Percentiles rank a stretch among this genome's conserved stretches.
phyloP scores from a whole-genome alignment of 2,113 vertebrate species.

The Poecile atricapillus region DNA sequence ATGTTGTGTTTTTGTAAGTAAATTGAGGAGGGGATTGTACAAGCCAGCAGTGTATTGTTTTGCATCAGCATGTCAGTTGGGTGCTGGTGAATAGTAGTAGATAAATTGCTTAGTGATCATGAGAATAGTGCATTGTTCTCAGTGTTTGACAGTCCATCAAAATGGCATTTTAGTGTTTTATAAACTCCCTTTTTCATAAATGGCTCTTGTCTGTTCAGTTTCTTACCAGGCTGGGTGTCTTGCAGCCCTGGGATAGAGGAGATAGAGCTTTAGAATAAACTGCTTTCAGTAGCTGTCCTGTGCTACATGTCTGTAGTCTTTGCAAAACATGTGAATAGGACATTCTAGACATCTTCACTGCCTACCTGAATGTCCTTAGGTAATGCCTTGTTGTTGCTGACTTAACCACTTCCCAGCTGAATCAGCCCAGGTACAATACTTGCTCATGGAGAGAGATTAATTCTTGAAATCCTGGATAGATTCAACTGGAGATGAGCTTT shows the following conservation, averaged over 20 bases:
- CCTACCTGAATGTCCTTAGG: background rate
- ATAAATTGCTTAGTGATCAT: background rate
- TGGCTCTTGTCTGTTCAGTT: background rate
- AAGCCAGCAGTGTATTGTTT: background rate
- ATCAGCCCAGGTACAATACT: constrained; percentile 36
- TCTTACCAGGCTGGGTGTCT: background rate
- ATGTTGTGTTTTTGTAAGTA: background rate
- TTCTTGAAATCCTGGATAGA: constrained; percentile 37
- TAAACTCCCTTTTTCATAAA: background rate
- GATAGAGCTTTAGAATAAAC: constrained; percentile 31
- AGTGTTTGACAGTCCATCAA: background rate
- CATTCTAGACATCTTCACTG: background rate
- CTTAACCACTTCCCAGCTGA: background rate
- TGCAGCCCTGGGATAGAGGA: background rate
- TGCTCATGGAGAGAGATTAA: constrained; percentile 46
- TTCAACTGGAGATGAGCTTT: background rate
- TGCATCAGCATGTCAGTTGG: background rate
- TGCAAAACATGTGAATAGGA: background rate
- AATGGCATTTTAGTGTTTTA: background rate
- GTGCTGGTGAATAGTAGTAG: background rate
- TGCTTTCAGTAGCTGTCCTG: constrained; percentile 10
- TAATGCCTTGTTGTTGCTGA: constrained; percentile 68
- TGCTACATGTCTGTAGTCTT: background rate
- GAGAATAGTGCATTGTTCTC: background rate
- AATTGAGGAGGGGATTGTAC: background rate